Percentiles rank a stretch among this genome's conserved stretches.
Conservation (phyloP, 2,113 vertebrate genomes). For the Tupaia chinensis region DNA sequence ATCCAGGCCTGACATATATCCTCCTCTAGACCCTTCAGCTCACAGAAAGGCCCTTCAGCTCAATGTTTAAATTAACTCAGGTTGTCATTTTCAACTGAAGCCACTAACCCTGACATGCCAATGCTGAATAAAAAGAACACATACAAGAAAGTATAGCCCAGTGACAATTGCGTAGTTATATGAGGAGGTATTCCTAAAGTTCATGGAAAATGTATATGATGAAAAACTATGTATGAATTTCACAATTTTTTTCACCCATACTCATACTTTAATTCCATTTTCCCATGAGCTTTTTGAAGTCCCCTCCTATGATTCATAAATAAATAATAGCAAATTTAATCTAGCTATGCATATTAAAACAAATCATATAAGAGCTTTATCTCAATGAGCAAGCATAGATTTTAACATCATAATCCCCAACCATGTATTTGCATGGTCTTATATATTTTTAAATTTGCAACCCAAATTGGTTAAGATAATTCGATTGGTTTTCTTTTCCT, state of each 20-base stretch:
- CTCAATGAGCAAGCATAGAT: constrained; percentile 31
- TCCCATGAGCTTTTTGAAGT: too few relatives aligned
- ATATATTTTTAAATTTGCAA: background rate
- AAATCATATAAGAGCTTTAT: constrained; percentile 48
- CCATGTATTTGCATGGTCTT: background rate
- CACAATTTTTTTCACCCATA: too few relatives aligned
- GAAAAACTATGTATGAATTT: too few relatives aligned
- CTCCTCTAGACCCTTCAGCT: background rate
- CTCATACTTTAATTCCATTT: too few relatives aligned
- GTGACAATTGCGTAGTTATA: background rate
- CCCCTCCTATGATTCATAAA: background rate
- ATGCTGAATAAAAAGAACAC: background rate
- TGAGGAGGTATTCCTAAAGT: too few relatives aligned
- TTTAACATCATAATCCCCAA: constrained; percentile 16
- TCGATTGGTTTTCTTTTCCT: too few relatives aligned
- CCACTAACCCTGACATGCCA: background rate
- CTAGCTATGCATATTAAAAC: constrained; percentile 12
- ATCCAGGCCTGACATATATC: background rate
- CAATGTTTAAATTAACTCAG: constrained; percentile 22
- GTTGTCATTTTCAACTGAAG: constrained; percentile 38
- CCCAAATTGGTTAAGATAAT: background rate
- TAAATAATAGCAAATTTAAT: constrained; percentile 51
- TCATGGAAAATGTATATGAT: too few relatives aligned
- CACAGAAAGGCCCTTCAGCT: background rate
- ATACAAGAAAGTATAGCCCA: background rate